Conservation (phyloP, 92 coral and sea anemone genomes). For the Heteractis magnifica region DNA sequence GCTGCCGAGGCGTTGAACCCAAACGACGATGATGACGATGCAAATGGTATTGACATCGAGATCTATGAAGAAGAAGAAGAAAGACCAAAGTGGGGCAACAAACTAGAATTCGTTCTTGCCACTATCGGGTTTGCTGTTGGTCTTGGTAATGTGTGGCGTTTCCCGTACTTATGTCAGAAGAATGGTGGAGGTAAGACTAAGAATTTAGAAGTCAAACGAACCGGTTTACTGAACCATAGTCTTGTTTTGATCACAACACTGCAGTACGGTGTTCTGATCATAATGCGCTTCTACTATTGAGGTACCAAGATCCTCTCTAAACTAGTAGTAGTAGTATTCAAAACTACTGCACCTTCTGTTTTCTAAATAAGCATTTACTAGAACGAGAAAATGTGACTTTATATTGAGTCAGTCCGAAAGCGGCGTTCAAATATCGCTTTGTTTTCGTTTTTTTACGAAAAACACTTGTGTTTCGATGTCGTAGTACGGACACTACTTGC, state of each 20-base stretch:
- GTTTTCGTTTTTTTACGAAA: background rate
- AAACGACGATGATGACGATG: slow-evolving; percentile 32
- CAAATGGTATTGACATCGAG: slow-evolving; percentile 27
- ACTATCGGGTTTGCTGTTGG: slow-evolving; percentile 33
- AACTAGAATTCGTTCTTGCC: slow-evolving; percentile 27
- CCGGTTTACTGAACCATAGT: background rate
- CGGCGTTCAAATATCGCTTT: background rate
- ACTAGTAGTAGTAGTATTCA: background rate
- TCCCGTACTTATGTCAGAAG: slow-evolving; percentile 33
- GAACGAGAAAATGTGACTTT: background rate
- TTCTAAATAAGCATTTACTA: background rate
- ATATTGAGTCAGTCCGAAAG: background rate
- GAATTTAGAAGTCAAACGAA: background rate
- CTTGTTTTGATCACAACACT: background rate
- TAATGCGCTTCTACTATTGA: background rate
- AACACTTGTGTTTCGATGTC: background rate
- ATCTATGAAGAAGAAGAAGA: slow-evolving; percentile 27
- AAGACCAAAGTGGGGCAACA: slow-evolving; percentile 38
- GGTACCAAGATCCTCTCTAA: background rate
- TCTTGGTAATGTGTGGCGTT: slow-evolving; percentile 35
- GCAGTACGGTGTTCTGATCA: background rate
- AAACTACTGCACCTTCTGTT: too few relatives aligned
- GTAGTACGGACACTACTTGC: background rate
- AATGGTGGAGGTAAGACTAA: slow-evolving; percentile 30
- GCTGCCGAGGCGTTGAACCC: slow-evolving; percentile 46